Base-by-base conservation (phyloP, 1,140 invertebrate genomes). In the Cardiocondyla obscurior region DNA sequence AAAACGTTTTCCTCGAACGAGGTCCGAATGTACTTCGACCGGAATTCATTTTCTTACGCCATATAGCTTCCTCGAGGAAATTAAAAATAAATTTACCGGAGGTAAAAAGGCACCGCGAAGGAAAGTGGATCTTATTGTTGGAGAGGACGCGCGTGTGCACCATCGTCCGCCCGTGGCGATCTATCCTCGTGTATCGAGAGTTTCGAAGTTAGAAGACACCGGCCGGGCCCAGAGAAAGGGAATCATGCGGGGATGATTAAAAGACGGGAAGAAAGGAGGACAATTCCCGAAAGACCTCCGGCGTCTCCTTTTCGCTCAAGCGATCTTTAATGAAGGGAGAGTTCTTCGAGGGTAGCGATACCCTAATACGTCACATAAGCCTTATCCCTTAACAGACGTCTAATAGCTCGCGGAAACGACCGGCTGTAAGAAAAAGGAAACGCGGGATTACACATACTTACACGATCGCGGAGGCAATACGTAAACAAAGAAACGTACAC, bases 321-420 rank as follows among this genome's bases (percentile, higher is more conserved):
- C 30, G 77, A 81, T 55, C 49, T 67, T 84, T 84, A 84, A 84
- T 64, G 82, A 74, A 85, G 55, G 46, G 64, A 74, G 44, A 51
- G 22, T 82, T 70, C 64, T 60, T 12, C 3, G 70, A 57, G 65
- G 83, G 72, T 85, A 81, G 85, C 55, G 62, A n/a, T 33, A 22
- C 22, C 14, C 69, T 82, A 72, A 82, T 72, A 82, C 70, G 53
- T 84, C 73, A 69, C 74, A 82, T 74, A 81, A 84, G 81, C 81
- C 72, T 89, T 83, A 89, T 86, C 82, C 83, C 84, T 76, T 86
- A 88, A 88, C 84, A 55, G 76, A 81, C 69, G 42, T 83, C 55
- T 86, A 70, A 84, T 81, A 57, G 74, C 69, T 85, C 39, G 36
- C 51, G 39, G 30, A 76, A 10, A 2, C 19, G 19, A 16, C 10